Conservation (phyloP, 92 coral and sea anemone genomes). For the Blastomussa wellsi region DNA sequence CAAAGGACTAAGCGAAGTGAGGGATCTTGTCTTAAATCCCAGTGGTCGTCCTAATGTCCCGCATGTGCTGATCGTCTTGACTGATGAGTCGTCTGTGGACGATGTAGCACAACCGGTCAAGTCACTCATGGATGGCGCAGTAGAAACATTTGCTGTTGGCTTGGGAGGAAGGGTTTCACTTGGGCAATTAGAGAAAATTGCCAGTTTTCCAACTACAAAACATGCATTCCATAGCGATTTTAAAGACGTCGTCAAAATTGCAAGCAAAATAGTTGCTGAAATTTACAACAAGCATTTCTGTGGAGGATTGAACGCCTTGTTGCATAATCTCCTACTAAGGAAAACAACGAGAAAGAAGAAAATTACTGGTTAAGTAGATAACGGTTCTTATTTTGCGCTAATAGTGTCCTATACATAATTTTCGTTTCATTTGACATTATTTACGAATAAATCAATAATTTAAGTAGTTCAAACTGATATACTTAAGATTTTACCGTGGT, state of each 20-base stretch:
- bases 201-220: constrained; percentile 54
- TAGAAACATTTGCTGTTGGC: constrained; percentile 51
- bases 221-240: constrained; percentile 47
- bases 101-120: constrained; percentile 35
- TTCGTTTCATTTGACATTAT: not conserved
- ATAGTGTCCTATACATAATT: not conserved
- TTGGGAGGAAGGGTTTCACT: constrained; percentile 37
- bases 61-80: constrained; percentile 48
- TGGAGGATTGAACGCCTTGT: constrained; percentile 23
- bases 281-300: constrained; percentile 57
- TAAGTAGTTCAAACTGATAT: no score
- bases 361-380: not conserved
- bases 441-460: no score
- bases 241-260: constrained; percentile 40
- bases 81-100: constrained; percentile 44
- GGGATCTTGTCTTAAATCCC: constrained; percentile 53
- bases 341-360: constrained; percentile 8
- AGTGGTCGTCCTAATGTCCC: constrained; percentile 49
- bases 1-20: constrained; percentile 54
- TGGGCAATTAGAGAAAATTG: constrained; percentile 52
- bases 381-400: not conserved
- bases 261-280: constrained; percentile 43
- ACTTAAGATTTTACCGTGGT: no score
- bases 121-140: constrained; percentile 44
- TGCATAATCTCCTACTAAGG: constrained; percentile 18